Percentiles rank a stretch among this genome's conserved stretches.
Conservation (phyloP, 35 echinoderm and acorn worm genomes). For the Heliocidaris erythrogramma region DNA sequence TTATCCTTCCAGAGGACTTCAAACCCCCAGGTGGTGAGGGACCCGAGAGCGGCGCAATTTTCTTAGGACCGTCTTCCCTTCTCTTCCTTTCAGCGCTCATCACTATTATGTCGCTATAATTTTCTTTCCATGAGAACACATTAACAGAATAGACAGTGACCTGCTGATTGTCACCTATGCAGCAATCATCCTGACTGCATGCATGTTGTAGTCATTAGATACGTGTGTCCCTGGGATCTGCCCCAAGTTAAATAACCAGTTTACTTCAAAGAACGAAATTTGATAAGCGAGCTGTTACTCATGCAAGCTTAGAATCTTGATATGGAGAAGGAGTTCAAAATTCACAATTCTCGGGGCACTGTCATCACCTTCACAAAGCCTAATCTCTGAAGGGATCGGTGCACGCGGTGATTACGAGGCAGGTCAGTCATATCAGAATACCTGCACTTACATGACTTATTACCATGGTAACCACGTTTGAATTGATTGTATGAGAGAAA, state of each 20-base stretch:
- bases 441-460: not conserved
- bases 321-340: not conserved
- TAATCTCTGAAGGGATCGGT: not conserved
- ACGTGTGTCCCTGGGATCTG: too few relatives aligned
- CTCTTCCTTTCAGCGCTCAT: not conserved
- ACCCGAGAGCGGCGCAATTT: not conserved
- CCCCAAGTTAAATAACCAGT: too few relatives aligned
- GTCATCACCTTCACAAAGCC: not conserved
- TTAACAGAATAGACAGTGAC: not conserved
- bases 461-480: not conserved
- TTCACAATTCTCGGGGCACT: not conserved
- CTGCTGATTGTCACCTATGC: not conserved
- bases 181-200: not conserved
- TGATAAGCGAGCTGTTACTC: too few relatives aligned
- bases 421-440: not conserved
- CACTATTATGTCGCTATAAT: not conserved
- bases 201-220: not conserved
- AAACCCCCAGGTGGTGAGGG: not conserved
- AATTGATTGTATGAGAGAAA: too few relatives aligned
- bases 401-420: not conserved
- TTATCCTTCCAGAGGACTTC: not conserved
- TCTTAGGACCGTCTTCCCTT: not conserved
- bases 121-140: not conserved
- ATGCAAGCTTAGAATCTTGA: not conserved
- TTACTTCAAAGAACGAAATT: too few relatives aligned